Percentiles rank a stretch among this genome's conserved stretches.
phyloP scores from a whole-genome alignment of 2,888 invertebrate species.

The Argynnis bischoffii region DNA sequence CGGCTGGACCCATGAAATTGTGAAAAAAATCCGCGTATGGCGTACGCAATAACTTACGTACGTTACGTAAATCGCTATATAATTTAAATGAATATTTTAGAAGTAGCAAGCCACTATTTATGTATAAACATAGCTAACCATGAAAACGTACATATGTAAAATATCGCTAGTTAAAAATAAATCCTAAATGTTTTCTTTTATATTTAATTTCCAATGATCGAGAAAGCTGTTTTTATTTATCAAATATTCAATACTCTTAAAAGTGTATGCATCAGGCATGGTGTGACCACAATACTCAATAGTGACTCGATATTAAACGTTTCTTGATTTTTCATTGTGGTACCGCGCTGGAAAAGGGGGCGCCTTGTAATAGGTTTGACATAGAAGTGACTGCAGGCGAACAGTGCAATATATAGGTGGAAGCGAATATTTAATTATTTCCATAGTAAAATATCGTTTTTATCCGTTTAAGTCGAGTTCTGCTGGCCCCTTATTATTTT shows the following conservation, averaged over 20 bases:
- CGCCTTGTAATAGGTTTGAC: background rate
- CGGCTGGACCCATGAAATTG: too few species aligned
- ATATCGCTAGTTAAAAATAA: too few species aligned
- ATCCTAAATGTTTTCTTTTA: too few species aligned
- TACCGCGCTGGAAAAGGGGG: background rate
- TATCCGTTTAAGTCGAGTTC: background rate
- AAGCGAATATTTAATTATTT: background rate
- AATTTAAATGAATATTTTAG: too few species aligned
- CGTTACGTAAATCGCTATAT: too few species aligned
- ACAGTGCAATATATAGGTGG: background rate
- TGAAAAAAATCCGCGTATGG: too few species aligned
- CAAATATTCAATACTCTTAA: background rate
- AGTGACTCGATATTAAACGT: background rate
- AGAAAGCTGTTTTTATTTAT: background rate
- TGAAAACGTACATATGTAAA: too few species aligned
- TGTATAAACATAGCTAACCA: too few species aligned
- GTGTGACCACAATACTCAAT: slow-evolving; percentile 1
- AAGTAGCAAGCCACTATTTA: too few species aligned
- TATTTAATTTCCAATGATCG: background rate
- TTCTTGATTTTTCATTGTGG: slow-evolving; percentile 6
- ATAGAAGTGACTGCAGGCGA: background rate
- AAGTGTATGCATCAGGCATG: background rate
- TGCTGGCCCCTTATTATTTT: too few species aligned
- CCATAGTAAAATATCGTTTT: background rate
- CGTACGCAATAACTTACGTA: too few species aligned